Conservation (phyloP, 2,797 vertebrate genomes). For the Tragopan temminckii region DNA sequence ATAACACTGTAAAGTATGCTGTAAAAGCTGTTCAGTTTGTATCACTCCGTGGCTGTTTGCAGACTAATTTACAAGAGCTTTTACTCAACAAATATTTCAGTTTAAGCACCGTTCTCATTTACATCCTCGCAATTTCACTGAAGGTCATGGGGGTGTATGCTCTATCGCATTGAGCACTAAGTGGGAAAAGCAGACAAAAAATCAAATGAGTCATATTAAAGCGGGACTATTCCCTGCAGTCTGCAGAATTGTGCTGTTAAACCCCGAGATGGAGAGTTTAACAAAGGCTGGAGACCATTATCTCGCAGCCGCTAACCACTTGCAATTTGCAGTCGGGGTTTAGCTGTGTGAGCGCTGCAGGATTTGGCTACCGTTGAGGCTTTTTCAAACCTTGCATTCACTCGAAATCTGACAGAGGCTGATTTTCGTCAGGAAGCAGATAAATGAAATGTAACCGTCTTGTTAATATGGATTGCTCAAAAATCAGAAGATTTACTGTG, state of each 20-base stretch:
- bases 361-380: constrained; percentile 1
- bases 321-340: background rate
- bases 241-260: constrained; percentile 2
- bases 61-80: constrained; percentile 1
- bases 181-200: background rate
- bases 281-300: constrained; percentile 30
- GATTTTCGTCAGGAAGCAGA: constrained; percentile 11
- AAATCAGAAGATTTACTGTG: background rate
- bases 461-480: background rate
- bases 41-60: background rate
- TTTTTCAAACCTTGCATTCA: background rate
- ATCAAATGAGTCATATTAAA: background rate
- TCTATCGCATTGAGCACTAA: background rate
- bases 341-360: background rate
- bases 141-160: background rate
- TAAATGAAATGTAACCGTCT: background rate
- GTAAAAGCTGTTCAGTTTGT: background rate
- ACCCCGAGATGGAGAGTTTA: background rate
- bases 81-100: background rate
- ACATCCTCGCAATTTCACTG: rapidly evolving
- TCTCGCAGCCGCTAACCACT: background rate
- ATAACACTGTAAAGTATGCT: background rate
- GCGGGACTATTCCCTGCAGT: background rate
- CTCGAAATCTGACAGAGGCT: background rate
- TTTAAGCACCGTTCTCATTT: background rate